Base-by-base conservation (phyloP, 2,888 invertebrate species). In the Synanthedon tipuliformis region DNA sequence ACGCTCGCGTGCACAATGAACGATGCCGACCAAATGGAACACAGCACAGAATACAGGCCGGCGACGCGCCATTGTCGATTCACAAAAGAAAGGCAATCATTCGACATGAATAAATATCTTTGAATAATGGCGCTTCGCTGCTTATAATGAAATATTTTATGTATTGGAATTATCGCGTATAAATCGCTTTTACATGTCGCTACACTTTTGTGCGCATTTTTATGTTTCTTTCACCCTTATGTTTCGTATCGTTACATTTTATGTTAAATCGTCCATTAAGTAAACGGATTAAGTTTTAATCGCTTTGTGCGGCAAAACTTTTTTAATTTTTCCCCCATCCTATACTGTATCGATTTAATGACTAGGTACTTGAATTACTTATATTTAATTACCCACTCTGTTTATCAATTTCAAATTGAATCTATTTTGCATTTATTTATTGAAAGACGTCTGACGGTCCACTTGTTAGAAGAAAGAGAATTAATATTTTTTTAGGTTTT, bases 101-200 rank as follows among this genome's bases (percentile, higher is more conserved):
- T 86, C 82, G 84, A 85, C 86, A 82, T 84, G 85, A 86, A 87
- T 86, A 85, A 85, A 85, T 82, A 84, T 86, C 81, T 84, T 82
- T 82, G 84, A 86, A 81, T 86, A 86, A 87, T 87, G 77, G 77
- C 64, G 68, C 72, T 69, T 66, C 73, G 70, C 71, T 75, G 81
- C 78, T 70, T 77, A 74, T 81, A 87, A 80, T 84, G 80, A 83
- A 86, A 86, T 82, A 81, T 84, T 85, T 85, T 81, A 83, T 81
- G 82, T 83, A 78, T 79, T 66, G 73, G 68, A 77, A 79, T 84
- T 82, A 85, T 81, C 74, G 74, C 73, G 71, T 77, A 76, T 74
- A 78, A 81, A 79, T 75, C 77, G 78, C 71, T 74, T 73, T 69
- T 75, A 71, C 75, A 68, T 63, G 59, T 65, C 68, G 70, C 64